Conservation (phyloP, 2,113 vertebrate genomes). For the Myanophis thanlyinensis region DNA sequence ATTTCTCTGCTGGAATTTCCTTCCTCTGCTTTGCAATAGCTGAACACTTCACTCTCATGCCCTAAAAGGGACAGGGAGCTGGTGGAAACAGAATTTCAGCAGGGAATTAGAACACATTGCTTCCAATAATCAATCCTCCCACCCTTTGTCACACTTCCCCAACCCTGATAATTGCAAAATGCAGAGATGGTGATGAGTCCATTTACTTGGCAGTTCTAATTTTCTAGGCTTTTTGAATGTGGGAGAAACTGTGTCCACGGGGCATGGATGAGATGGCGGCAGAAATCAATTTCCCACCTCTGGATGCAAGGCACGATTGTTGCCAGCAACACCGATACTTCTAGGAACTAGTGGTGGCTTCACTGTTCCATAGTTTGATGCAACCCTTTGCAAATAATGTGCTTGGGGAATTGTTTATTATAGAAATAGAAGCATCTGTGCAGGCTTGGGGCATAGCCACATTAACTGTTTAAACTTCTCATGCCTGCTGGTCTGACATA, state of each 20-base stretch:
- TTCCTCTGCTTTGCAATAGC: not conserved
- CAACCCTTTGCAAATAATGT: not conserved
- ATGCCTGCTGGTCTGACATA: not conserved
- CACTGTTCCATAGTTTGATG: not conserved
- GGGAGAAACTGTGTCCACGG: not conserved
- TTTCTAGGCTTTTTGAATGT: not conserved
- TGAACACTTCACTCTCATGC: not conserved
- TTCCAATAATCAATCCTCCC: not conserved
- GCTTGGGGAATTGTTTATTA: not conserved
- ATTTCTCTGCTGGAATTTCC: not conserved
- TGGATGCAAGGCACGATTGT: not conserved
- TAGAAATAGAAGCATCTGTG: not conserved
- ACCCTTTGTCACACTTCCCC: not conserved
- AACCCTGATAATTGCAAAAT: not conserved
- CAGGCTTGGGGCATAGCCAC: not conserved
- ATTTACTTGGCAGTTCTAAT: not conserved
- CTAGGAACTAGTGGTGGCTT: not conserved
- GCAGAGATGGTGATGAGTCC: not conserved
- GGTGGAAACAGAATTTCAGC: not conserved
- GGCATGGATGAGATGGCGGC: not conserved
- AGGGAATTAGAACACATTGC: not conserved
- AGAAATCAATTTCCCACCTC: not conserved
- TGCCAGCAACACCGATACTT: not conserved
- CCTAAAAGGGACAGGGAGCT: not conserved
- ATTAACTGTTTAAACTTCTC: not conserved